Evolutionary conservation across 2,113 vertebrate species (phyloP), one percentile per base, ranked within the genome.

Genomic region (Oryzias celebensis): DNA sequence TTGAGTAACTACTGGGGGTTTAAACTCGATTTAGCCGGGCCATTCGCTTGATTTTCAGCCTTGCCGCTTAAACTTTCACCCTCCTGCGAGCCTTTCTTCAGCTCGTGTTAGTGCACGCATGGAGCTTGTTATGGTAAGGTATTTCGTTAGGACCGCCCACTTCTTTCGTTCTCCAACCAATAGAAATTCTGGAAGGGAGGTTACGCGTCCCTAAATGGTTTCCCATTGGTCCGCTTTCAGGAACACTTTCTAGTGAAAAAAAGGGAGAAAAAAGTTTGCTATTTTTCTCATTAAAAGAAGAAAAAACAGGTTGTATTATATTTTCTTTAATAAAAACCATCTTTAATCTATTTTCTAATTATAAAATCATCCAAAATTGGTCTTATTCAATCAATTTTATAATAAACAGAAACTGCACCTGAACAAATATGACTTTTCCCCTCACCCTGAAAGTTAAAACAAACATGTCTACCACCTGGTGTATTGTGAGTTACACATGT

Each of bases 111-210:
- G 42, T 15, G 52, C 78, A 78, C 62, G 62, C 70, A 1, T 17
- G 22, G 55, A 5, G 16, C 83, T 79, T 88, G 83, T 85, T 89
- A 89, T 89, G 86, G 78, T 43, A 0, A 71, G 28, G 52, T 13
- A 2, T 20, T 22, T 23, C 2, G 13, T 18, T 42, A 41, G 54
- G 26, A 65, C 57, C 71, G 84, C 73, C 90, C 89, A 57, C 20
- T 3, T 3, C 22, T 4, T 1, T 1, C 0, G 1, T 7, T 8
- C 1, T 16, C 15, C 3, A 67, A 12, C 87, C 83, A 87, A 85
- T 89, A 45, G 56, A 16, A 79, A 15, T 18, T 12, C 31, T 0
- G 0, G 1, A 0, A 14, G 36, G 0, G 1, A 4, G 0, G 1
- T 36, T 0, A 1, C 7, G 7, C 23, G 20, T 15, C 24, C 44